Conservation (phyloP, 1,140 invertebrate genomes). For the Plutomurus gul region DNA sequence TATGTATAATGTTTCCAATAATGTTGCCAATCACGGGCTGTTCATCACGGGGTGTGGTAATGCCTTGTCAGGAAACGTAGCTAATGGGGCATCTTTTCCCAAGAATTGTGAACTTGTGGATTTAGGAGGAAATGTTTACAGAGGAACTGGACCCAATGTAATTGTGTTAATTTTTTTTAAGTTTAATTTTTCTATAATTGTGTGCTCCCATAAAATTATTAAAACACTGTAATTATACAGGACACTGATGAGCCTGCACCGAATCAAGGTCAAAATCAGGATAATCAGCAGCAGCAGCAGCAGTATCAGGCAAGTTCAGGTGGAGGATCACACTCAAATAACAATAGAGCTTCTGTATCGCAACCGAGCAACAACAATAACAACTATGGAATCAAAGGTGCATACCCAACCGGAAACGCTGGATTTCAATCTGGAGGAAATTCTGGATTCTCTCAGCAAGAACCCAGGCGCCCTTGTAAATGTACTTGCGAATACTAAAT, state of each 20-base stretch:
- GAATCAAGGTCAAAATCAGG: neutral
- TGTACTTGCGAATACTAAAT: constrained; percentile 25
- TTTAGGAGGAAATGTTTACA: constrained; percentile 51
- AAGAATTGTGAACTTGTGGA: constrained; percentile 44
- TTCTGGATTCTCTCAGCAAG: constrained; percentile 11
- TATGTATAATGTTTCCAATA: constrained; percentile 42
- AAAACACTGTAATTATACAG: neutral
- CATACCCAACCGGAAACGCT: no score
- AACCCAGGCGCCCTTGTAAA: constrained; percentile 21
- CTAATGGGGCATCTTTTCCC: constrained; percentile 52
- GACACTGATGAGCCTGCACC: neutral
- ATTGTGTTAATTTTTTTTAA: no score
- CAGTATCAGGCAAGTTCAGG: neutral
- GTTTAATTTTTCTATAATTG: no score
- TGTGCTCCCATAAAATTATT: neutral
- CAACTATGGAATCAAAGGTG: neutral
- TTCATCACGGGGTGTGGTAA: constrained; percentile 50
- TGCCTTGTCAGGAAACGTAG: constrained; percentile 46
- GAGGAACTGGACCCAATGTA: constrained; percentile 49
- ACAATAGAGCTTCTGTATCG: no score
- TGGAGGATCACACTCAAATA: neutral
- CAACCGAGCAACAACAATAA: neutral
- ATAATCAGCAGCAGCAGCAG: neutral
- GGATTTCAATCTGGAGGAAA: neutral
- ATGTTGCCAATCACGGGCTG: constrained; percentile 52